Evolutionary conservation across 2,888 invertebrate species (phyloP).

Genomic region (Euspilapteryx auroguttella): DNA sequence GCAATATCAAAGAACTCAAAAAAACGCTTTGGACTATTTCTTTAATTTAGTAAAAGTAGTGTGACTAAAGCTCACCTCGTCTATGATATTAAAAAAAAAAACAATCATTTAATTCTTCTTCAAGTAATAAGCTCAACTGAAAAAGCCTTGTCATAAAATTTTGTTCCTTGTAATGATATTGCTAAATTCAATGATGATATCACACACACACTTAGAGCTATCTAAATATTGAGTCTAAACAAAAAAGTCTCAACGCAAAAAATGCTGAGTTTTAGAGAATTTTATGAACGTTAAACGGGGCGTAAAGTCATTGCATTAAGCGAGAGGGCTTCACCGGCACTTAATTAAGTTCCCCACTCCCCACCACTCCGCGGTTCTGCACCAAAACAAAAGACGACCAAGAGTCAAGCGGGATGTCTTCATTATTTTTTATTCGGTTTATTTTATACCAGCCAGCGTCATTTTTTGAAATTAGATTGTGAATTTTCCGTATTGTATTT

Average conservation of each 20-base stretch:
- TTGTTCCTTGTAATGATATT: neutral
- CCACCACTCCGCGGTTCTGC: conserved; percentile 20
- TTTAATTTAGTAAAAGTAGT: no score
- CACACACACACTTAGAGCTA: neutral
- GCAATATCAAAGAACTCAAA: no score
- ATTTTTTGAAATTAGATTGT: conserved; percentile 28
- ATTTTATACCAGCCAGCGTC: no score
- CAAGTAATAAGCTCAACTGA: no score
- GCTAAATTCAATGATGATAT: neutral
- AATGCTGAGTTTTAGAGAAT: conserved; percentile 51
- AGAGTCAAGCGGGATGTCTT: conserved; percentile 15
- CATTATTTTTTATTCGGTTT: conserved; percentile 47
- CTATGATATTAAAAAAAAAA: no score
- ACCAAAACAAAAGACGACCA: neutral
- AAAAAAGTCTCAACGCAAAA: conserved; percentile 35
- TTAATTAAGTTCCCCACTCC: conserved; percentile 54
- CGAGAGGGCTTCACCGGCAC: conserved; percentile 50
- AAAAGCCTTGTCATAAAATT: no score
- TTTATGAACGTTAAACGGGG: conserved; percentile 58
- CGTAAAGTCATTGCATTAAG: conserved; percentile 56
- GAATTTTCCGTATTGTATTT: conserved; percentile 9
- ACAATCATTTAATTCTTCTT: no score
- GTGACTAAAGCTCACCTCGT: no score
- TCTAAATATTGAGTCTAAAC: conserved; percentile 22
- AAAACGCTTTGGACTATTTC: no score